Evolutionary conservation across 2,113 vertebrate species (phyloP), one percentile per base, ranked within the genome.

Genomic region (Solea senegalensis): DNA sequence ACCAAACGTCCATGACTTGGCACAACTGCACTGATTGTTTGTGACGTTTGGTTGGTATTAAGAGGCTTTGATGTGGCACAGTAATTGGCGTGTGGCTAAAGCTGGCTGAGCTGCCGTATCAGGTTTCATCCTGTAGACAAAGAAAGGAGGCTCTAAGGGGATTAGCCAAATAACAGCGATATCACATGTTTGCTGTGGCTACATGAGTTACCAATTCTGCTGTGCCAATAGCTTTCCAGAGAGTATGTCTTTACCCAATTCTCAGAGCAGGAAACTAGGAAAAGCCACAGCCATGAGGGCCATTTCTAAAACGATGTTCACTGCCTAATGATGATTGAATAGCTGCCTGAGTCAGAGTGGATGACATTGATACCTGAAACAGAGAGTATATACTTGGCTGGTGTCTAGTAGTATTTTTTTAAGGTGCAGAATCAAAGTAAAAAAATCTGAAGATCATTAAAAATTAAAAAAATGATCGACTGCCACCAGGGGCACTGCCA

Each of bases 71-170:
- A 66, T 65, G 62, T 62, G 0, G 39, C 63, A 46, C 70, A 90
- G 89, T 89, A 90, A 92, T 91, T 90, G 86, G 71, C 51, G 26
- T 75, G 71, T 65, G 82, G 84, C 81, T 83, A 81, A 86, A 86
- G 78, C 77, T 75, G 65, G 63, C 78, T 84, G 82, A 88, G 81
- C 78, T 58, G 26, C 66, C 39, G 44, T 88, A 87, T 90, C 79
- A 16, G 69, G 79, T 85, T 92, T 90, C 86, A 81, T 80, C 65
- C 69, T 28, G 41, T 72, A 78, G 72, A 86, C 76, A 74, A 77
- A 74, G 65, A 80, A 76, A 74, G 51, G 65, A 53, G 75, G 41
- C 62, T 45, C 52, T 78, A 72, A 83, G 60, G 50, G 69, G 82
- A 90, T 90, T 84, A 88, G 78, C 74, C 67, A 46, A 78, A 82